Evolutionary conservation across 2,113 vertebrate genomes (phyloP).

Genomic region (Prochilodus magdalenae): DNA sequence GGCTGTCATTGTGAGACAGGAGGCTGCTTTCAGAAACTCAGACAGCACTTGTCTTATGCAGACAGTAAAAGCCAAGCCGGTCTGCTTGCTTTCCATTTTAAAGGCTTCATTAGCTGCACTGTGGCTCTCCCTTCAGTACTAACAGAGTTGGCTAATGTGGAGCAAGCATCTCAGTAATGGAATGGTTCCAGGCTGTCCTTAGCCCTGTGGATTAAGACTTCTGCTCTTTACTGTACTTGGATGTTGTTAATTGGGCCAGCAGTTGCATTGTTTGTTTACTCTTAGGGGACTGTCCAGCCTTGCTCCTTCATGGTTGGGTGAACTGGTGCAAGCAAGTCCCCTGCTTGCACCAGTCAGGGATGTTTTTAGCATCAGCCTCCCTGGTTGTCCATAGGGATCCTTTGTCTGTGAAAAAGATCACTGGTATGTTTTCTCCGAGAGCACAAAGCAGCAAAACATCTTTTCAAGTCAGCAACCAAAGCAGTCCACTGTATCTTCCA

Average conservation of each 20-base stretch:
- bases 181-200: background rate
- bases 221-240: slow-evolving; percentile 8
- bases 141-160: background rate
- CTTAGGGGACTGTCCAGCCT: background rate
- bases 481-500: background rate
- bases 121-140: slow-evolving; percentile 1
- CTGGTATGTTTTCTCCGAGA: background rate
- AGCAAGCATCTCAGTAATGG: slow-evolving; percentile 17
- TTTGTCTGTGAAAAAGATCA: background rate
- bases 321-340: background rate
- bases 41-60: slow-evolving; percentile 57
- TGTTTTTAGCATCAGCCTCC: background rate
- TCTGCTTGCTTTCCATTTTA: slow-evolving; percentile 23
- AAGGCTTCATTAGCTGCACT: slow-evolving; percentile 59
- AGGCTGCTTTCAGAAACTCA: slow-evolving; percentile 33
- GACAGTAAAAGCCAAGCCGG: slow-evolving; percentile 53
- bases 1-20: slow-evolving; percentile 16
- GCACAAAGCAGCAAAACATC: background rate
- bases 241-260: slow-evolving; percentile 40
- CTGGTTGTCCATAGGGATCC: background rate
- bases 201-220: slow-evolving; percentile 5
- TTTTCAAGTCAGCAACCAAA: background rate
- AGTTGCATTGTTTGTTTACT: background rate
- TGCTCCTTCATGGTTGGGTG: background rate
- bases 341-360: background rate